These are phyloP conservation scores for Callosobruchus maculatus DNA, from an alignment of 2,888 invertebrate genomes.

Conservation along the genomic window DNA sequence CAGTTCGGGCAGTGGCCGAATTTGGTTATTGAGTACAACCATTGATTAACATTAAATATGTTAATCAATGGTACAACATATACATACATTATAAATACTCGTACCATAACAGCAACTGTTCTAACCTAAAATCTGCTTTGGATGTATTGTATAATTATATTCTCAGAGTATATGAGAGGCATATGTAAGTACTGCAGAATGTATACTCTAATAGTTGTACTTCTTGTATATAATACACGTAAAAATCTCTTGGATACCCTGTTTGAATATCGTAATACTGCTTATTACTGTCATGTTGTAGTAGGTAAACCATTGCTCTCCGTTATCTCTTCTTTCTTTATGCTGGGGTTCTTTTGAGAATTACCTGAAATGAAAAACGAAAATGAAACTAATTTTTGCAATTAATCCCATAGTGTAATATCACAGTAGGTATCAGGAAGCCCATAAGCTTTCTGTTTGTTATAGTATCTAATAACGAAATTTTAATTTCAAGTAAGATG, in stretches of 20 bases:
- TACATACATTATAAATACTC: too few relatives aligned
- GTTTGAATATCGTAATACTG: not conserved
- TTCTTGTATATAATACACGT: not conserved
- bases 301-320: not conserved
- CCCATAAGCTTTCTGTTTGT: too few relatives aligned
- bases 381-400: too few relatives aligned
- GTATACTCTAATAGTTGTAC: not conserved
- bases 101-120: not conserved
- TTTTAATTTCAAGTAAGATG: too few relatives aligned
- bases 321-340: not conserved
- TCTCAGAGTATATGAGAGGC: not conserved
- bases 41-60: too few relatives aligned
- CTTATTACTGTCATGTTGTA: not conserved
- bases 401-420: too few relatives aligned
- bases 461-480: too few relatives aligned
- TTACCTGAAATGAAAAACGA: not conserved
- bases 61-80: too few relatives aligned
- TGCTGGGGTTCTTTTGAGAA: not conserved
- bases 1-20: too few relatives aligned
- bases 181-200: not conserved
- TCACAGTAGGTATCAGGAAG: too few relatives aligned
- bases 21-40: too few relatives aligned
- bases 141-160: not conserved
- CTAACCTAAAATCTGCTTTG: not conserved
- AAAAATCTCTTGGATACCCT: not conserved